Evolutionary conservation across 64 coral and sea anemone genomes (phyloP).

Genomic region (Catalaphyllia jardinei): DNA sequence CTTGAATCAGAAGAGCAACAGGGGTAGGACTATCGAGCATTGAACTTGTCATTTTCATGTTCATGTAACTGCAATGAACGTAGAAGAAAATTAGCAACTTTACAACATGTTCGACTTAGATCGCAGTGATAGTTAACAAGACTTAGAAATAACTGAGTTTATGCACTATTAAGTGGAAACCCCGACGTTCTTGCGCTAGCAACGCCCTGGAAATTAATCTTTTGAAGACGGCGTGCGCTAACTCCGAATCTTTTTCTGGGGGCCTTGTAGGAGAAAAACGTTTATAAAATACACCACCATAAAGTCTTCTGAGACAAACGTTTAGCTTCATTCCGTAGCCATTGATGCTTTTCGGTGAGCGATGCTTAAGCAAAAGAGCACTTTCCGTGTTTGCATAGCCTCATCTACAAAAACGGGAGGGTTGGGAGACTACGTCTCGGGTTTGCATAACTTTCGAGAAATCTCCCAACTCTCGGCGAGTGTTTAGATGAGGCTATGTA

Average conservation of each 20-base stretch:
- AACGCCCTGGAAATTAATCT: conserved; percentile 36
- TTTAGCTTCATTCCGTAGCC: conserved; percentile 10
- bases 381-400: too few relatives aligned
- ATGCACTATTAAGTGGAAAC: conserved; percentile 5
- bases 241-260: neutral
- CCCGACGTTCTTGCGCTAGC: conserved; percentile 1
- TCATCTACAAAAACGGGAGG: too few relatives aligned
- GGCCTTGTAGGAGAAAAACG: neutral
- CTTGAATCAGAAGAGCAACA: conserved; percentile 39
- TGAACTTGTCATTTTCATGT: neutral
- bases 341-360: conserved; percentile 13
- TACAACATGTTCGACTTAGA: neutral
- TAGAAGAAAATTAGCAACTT: conserved; percentile 2
- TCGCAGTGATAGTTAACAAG: conserved; percentile 2
- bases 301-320: neutral
- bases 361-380: too few relatives aligned
- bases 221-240: conserved; percentile 14
- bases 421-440: too few relatives aligned
- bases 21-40: conserved; percentile 18
- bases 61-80: conserved; percentile 20
- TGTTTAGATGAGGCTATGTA: too few relatives aligned
- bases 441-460: too few relatives aligned
- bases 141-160: neutral
- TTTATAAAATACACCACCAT: conserved; percentile 28
- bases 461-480: too few relatives aligned